Base-by-base conservation (phyloP, 2,888 invertebrate genomes). In the Lithophane leautieri region DNA sequence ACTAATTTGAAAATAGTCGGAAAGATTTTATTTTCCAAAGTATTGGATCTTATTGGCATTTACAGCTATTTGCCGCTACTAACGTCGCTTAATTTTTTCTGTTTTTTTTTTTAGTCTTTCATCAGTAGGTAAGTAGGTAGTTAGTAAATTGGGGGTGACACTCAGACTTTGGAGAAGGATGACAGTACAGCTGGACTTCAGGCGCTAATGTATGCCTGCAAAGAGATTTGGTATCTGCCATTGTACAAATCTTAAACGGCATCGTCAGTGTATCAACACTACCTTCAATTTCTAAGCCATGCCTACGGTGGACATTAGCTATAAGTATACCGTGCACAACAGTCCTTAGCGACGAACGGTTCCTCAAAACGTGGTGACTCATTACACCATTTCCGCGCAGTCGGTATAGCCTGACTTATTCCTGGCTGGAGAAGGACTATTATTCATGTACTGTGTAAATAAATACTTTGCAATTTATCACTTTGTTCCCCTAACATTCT, bases 391-490 rank as follows among this genome's bases (percentile, higher is more conserved):
- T 86, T 85, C 83, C 85, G 60, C 63, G 56, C 56, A 70, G 75
- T 75, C 50, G 47, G 78, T 79, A 72, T 60, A 74, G 58, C 74
- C 80, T 63, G 74, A 82, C 70, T 75, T 85, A 83, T 72, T 71
- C 56, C 60, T 56, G 68, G 19, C 70, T 42, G 60, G n/a, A 70
- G 70, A 58, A 16, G 40, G 70, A 61, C 72, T 84, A 84, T 87
- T 86, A 88, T 78, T 84, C 84, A 83, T 74, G 81, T 76, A 65
- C 68, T 74, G 44, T 50, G 73, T 73, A 84, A 81, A 89, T 84
- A 86, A 84, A 84, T 88, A 87, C 86, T 86, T 82, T 25, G 75
- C 70, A 75, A 83, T 88, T 83, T 84, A 86, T 88, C 79, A 84
- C 76, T 76, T 76, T 62, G 74, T 78, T 82, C 75, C 54, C 68